Conservation (phyloP, 2,888 invertebrate species). For the Pandemis cinnamomeana region DNA sequence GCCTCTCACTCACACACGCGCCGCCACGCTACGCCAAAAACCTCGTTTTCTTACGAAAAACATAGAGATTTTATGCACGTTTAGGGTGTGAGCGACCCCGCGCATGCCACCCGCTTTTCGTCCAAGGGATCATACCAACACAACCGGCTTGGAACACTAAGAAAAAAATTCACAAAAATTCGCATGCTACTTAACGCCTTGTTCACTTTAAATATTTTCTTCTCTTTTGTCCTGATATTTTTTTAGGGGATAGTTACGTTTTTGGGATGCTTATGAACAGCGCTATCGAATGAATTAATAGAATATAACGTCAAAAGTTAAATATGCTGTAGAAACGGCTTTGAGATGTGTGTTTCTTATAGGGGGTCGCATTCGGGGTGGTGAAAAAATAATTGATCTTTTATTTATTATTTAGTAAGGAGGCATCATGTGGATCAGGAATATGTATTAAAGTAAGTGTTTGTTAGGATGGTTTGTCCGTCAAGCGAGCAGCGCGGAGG, state of each 20-base stretch:
- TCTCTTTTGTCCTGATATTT: constrained; percentile 47
- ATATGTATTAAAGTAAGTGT: constrained; percentile 51
- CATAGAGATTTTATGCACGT: constrained; percentile 70
- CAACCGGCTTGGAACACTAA: constrained; percentile 46
- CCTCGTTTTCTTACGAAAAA: constrained; percentile 68
- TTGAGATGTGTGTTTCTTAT: constrained; percentile 46
- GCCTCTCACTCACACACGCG: constrained; percentile 63
- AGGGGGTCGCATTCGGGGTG: constrained; percentile 43
- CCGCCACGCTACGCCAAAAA: constrained; percentile 59
- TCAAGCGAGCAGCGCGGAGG: constrained; percentile 50
- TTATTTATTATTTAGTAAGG: constrained; percentile 55
- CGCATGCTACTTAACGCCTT: constrained; percentile 52
- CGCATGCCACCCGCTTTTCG: constrained; percentile 60
- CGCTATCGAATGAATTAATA: constrained; percentile 51
- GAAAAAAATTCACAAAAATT: constrained; percentile 70
- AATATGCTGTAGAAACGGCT: constrained; percentile 16
- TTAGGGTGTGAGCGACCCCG: constrained; percentile 67
- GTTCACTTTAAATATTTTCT: constrained; percentile 56
- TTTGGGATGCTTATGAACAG: constrained; percentile 49
- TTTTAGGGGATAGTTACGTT: constrained; percentile 45
- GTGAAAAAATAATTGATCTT: constrained; percentile 50
- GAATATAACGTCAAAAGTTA: constrained; percentile 47
- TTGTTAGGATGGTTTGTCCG: constrained; percentile 40
- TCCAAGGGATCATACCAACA: constrained; percentile 40
- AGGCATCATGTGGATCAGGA: constrained; percentile 42